Base-by-base conservation (phyloP, 2,797 vertebrate genomes). In the Acanthurus leucopareius region DNA sequence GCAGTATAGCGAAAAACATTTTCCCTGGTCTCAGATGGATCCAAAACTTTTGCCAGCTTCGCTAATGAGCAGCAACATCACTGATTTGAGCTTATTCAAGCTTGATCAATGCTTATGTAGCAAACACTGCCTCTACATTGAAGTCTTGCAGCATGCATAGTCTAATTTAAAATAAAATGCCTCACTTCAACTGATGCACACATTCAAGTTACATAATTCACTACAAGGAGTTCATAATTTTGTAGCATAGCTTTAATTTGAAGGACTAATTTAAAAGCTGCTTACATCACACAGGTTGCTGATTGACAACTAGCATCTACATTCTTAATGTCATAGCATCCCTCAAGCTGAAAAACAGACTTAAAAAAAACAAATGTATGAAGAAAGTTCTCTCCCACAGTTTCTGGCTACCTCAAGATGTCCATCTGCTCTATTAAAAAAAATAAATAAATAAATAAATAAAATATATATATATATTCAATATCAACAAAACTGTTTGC, bases 201-300 rank as follows among this genome's bases (percentile, higher is more conserved):
- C 28, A 47, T 9, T 35, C 10, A 10, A 49, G n/a, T 58, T 47
- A 44, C 22, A 32, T 47, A 58, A 48, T 20, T 19, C 25, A 16
- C 11, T 3, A 7, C 42, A 10, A 19, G 16, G 20, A 28, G 16
- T 45, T 32, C 6, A 38, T 10, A n/a, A 25, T 17, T 40, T 35
- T 60, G 38, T 60, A 11, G 16, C 52, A 44, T 40, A 19, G 42
- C 16, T 54, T 45, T 17, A 38, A 19, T 54, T 22, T 15, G 16
- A 32, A 32, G 28, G 28, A 3, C 28, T 32, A 32, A 32, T 32
- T 32, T 32, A 32, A 76, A 68, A 61, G 65, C 52, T 40, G 52
- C 35, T 48, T 32, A 44, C 11, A 56, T 40, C 49, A 16, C 58
- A 62, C 42, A 54, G n/a, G 58, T 20, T 69, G 28, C 57, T 25